Evolutionary conservation across 1,140 invertebrate species (phyloP), one percentile per base, ranked within the genome.

Genomic region (Aphidius ervi): DNA sequence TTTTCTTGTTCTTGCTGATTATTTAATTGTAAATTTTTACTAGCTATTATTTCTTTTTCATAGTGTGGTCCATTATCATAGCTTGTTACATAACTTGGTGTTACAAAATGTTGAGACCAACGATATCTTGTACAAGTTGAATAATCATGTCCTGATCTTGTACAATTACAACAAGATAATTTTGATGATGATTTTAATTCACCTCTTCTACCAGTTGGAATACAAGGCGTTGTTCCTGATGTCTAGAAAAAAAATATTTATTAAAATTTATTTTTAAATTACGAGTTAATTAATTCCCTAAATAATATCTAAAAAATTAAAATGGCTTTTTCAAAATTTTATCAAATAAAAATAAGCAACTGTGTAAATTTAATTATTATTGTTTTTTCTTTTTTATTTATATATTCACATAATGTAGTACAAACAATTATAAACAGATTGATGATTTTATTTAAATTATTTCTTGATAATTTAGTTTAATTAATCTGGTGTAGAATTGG

Each of bases 91-190:
- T 54, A 65, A 5, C 67, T 37, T 5, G 75, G 74, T 9, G 68
- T 74, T 37, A 63, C 63, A 61, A 76, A 78, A 49, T 79, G 74
- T 10, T 48, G 63, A 2, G 73, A 74, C 74, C 74, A 77, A 31
- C 69, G 65, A 46, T 71, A 70, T 23, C 69, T 68, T 0, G 46
- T 66, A 52, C 77, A 79, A 4, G 46, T 67, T 5, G 64, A 64
- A 1, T 63, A 73, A 45, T 77, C 74, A 67, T 89, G 87, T 0
- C 87, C 87, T n/a, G 76, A 75, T 16, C 74, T 77, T 3, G 82
- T 77, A 63, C 87, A 89, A 53, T 86, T 83, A 62, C 85, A 86
- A 70, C 87, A 89, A 66, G 78, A 81, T 20, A 83, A 68, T 46
- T 76, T 65, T 54, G 76, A 56, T 0, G 61, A 9, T 0, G 74